Evolutionary conservation across 64 coral and sea anemone genomes (phyloP).

Genomic region (Platygyra sinensis): DNA sequence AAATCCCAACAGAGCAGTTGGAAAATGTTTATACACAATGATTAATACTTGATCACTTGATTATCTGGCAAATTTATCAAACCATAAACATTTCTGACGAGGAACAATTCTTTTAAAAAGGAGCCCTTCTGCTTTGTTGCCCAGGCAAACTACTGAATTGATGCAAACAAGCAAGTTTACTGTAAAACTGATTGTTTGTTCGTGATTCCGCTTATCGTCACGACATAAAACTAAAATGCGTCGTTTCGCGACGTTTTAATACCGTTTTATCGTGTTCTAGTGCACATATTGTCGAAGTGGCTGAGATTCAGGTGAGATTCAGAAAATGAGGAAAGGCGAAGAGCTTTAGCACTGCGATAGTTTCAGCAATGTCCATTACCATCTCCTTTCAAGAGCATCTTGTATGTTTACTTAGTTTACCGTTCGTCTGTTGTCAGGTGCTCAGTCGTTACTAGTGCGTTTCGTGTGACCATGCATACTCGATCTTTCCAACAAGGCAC

Average conservation of each 20-base stretch:
- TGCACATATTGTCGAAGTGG: too few relatives aligned
- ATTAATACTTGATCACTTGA: not conserved
- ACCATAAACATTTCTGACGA: not conserved
- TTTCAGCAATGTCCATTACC: not conserved
- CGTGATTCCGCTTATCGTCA: too few relatives aligned
- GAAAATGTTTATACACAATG: too few relatives aligned
- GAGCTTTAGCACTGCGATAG: not conserved
- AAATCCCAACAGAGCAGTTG: too few relatives aligned
- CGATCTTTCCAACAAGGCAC: not conserved
- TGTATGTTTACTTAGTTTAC: not conserved
- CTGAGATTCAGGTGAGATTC: too few relatives aligned
- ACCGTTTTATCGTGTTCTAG: too few relatives aligned
- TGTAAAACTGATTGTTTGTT: too few relatives aligned
- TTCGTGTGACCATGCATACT: not conserved
- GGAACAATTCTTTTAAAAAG: not conserved
- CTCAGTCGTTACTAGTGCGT: not conserved
- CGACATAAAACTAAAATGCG: too few relatives aligned
- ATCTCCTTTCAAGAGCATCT: not conserved
- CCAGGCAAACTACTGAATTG: too few relatives aligned
- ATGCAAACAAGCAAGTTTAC: too few relatives aligned
- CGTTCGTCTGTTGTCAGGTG: conserved; percentile 35
- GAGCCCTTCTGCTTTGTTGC: not conserved
- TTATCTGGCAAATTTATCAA: not conserved
- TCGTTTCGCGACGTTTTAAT: too few relatives aligned
- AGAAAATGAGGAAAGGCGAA: too few relatives aligned